phyloP scores from a whole-genome alignment of 2,797 vertebrate species.

The Danio choprae region DNA sequence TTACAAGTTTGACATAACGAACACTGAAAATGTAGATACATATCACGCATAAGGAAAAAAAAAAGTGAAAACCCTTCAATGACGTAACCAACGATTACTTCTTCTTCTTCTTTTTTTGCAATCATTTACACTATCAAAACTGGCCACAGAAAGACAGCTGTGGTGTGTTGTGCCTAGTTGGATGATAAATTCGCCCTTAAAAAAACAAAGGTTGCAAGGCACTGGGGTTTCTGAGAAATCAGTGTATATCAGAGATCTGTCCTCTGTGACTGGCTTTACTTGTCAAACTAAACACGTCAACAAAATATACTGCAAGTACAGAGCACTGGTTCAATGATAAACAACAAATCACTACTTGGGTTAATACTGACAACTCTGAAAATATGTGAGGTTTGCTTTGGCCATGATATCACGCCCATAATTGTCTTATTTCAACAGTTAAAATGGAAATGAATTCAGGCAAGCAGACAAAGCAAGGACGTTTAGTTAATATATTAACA shows the following conservation, averaged over 20 bases:
- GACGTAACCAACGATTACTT: background rate
- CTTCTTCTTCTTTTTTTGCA: too few species aligned
- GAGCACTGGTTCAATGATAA: constrained; percentile 18
- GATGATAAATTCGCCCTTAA: constrained; percentile 26
- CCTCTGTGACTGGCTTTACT: constrained; percentile 5
- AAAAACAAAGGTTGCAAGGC: constrained; percentile 42
- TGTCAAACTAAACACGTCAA: constrained; percentile 28
- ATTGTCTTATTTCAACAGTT: background rate
- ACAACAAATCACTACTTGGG: constrained; percentile 1
- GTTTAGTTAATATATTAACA: background rate
- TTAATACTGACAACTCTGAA: constrained; percentile 34
- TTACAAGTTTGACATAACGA: background rate
- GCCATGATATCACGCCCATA: constrained; percentile 12
- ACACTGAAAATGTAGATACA: background rate
- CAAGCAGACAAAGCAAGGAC: constrained; percentile 8
- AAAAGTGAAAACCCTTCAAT: background rate
- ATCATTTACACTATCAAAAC: background rate
- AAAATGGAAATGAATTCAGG: constrained; percentile 15
- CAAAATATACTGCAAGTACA: background rate
- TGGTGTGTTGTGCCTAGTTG: constrained; percentile 23
- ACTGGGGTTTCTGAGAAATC: constrained; percentile 41
- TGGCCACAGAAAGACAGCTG: background rate
- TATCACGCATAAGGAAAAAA: too few species aligned
- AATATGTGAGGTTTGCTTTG: constrained; percentile 43
- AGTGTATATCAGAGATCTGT: background rate